Base-by-base conservation (phyloP, 1,140 invertebrate species). In the Neodiprion fabricii region DNA sequence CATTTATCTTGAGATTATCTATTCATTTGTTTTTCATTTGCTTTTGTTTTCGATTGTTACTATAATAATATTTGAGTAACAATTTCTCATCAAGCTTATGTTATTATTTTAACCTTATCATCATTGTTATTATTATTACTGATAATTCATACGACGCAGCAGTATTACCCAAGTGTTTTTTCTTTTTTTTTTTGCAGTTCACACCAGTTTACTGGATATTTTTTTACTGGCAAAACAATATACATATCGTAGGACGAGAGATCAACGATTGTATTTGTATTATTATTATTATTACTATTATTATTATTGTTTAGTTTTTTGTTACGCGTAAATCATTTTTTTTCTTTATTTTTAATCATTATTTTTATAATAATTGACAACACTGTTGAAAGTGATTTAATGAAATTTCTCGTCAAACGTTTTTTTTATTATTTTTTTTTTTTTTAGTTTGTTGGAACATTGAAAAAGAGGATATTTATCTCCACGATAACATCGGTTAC, bases 311-410 rank as follows among this genome's bases (percentile, higher is more conserved):
- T 71, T 71, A 47, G 12, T 74, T 75, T 71, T 53, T 72, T 21
- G 40, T 23, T 66, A 9, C 17, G 28, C 10, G 9, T 65, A 11
- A 11, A 23, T 66, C 50, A 72, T 76, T 71, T 73, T 79, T 72
- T 77, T 77, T 77, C 76, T 75, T 79, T 76, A 70, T 9, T 70
- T 28, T 28, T 70, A 17, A 70, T 65, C 75, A 75, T 85, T 86
- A 82, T 79, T 85, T 70, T 83, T 77, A 76, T 87, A 86, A 85
- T 87, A 87, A 87, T 87, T 87, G 86, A 87, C 86, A 74, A 80
- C 74, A 85, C 84, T 84, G 76, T 85, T 87, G 82, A 78, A 78
- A 75, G 73, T 81, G 78, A 81, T 49, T 79, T 78, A 70, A 79
- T 73, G 71, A 78, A 76, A 78, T 78, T 14, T 14, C 17, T 14